Conservation (phyloP, 2,888 invertebrate genomes). For the Andrena bicolor region DNA sequence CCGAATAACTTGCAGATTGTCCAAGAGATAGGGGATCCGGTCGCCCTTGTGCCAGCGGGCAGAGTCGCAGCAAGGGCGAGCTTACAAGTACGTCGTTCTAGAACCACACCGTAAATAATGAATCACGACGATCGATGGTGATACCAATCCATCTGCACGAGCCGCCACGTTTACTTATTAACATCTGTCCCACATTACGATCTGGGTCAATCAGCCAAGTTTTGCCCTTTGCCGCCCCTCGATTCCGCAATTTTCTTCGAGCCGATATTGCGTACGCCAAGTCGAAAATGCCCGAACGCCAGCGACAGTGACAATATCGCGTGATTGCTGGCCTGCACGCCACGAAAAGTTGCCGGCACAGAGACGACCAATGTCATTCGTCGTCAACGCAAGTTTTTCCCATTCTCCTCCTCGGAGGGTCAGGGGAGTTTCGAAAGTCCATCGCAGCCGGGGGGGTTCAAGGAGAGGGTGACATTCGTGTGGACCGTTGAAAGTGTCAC, state of each 20-base stretch:
- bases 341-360: not conserved
- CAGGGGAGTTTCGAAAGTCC: slow-evolving; percentile 17
- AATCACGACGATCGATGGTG: slow-evolving; percentile 79
- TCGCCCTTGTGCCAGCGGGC: slow-evolving; percentile 49
- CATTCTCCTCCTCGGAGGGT: not conserved
- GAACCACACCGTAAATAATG: slow-evolving; percentile 80
- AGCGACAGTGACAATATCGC: not conserved
- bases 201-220: slow-evolving; percentile 71
- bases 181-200: slow-evolving; percentile 71
- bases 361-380: slow-evolving; percentile 7
- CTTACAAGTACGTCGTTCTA: slow-evolving; percentile 73
- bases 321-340: not conserved
- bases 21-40: slow-evolving; percentile 24
- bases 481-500: slow-evolving; percentile 15
- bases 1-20: slow-evolving; percentile 45
- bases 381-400: slow-evolving; percentile 33
- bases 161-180: slow-evolving; percentile 71
- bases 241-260: slow-evolving; percentile 8
- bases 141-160: slow-evolving; percentile 73
- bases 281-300: not conserved
- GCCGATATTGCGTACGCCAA: not conserved
- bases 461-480: slow-evolving; percentile 24
- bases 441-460: slow-evolving; percentile 14
- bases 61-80: slow-evolving; percentile 70
- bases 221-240: slow-evolving; percentile 47